Percentiles rank a stretch among this genome's conserved stretches.
These are phyloP conservation scores for Oasisia sp. DNA, from an alignment of 2,888 invertebrate genomes.

Conservation along the genomic window DNA sequence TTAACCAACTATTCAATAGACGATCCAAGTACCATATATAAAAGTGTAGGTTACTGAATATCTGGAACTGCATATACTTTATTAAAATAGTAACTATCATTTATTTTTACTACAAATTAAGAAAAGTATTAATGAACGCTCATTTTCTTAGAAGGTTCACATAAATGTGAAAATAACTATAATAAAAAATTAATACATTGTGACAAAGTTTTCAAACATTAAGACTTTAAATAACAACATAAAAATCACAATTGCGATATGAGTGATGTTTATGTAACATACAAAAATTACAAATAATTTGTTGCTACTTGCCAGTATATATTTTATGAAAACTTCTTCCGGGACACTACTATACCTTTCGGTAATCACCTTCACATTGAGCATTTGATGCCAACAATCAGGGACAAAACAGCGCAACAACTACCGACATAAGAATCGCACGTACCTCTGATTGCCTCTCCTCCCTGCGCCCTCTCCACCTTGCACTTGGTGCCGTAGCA, in stretches of 20 bases:
- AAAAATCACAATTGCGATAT: too few species aligned
- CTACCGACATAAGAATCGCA: neutral
- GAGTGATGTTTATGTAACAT: too few species aligned
- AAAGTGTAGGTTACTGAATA: neutral
- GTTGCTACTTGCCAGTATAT: neutral
- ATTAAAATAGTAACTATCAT: neutral
- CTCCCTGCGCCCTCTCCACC: conserved; percentile 32
- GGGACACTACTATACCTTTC: neutral
- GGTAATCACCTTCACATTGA: neutral
- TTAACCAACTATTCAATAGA: neutral
- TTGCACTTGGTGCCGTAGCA: conserved; percentile 41
- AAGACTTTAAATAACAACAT: too few species aligned
- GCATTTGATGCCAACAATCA: neutral
- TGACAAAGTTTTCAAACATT: too few species aligned
- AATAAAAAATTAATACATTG: too few species aligned
- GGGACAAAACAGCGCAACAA: neutral
- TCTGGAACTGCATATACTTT: neutral
- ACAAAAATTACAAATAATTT: too few species aligned
- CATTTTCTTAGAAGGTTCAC: too few species aligned
- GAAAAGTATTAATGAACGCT: too few species aligned
- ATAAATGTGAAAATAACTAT: too few species aligned
- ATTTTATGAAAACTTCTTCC: neutral
- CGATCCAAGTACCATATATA: neutral
- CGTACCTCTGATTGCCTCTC: conserved; percentile 37
- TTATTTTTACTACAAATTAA: neutral